Base-by-base conservation (phyloP, 2,888 invertebrate species). In the Philonicus albiceps region DNA sequence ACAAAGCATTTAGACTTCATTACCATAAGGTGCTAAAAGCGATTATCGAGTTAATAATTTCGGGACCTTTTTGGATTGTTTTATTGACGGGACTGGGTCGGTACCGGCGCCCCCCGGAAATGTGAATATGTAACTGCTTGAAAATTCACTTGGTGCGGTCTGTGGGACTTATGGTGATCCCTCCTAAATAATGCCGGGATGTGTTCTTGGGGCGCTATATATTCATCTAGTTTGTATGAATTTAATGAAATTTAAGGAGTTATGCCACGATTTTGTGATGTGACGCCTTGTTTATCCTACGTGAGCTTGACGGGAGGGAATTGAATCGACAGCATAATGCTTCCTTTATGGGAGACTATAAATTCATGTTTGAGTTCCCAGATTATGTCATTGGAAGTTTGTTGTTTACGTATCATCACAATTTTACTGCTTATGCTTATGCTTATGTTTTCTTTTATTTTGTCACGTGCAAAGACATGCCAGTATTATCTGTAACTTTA, bases 1-100 rank as follows among this genome's bases (percentile, higher is more conserved):
- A 86, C 86, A 72, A 86, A 78, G 86, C 78, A 86, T 86, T 86
- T 86, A 86, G 76, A 72, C 86, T 86, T 86, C 86, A 86, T 86
- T 86, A 86, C 43, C 86, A 86, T 86, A 86, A 86, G 86, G 86
- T 86, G 86, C 78, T 86, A 80, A 86, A 86, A 86, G 86, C 78
- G 86, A 86, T 86, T 86, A 86, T 80, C 55, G 76, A 80, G 86
- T 86, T 80, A 86, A 76, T 86, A 84, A 86, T 86, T 86, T 78
- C 78, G 72, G 64, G 86, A 86, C 86, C 86, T 78, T 86, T 78
- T 86, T 78, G 86, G 40, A 86, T 86, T 86, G 78, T 86, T 86
- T 86, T 86, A 86, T 86, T 86, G 86, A 80, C 78, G 84, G 73
- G 84, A 11, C 72, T 22, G 73, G 73, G 43, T 43, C 73, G 30